Evolutionary conservation across 2,888 invertebrate species (phyloP).

Genomic region (Callimorpha dominula): DNA sequence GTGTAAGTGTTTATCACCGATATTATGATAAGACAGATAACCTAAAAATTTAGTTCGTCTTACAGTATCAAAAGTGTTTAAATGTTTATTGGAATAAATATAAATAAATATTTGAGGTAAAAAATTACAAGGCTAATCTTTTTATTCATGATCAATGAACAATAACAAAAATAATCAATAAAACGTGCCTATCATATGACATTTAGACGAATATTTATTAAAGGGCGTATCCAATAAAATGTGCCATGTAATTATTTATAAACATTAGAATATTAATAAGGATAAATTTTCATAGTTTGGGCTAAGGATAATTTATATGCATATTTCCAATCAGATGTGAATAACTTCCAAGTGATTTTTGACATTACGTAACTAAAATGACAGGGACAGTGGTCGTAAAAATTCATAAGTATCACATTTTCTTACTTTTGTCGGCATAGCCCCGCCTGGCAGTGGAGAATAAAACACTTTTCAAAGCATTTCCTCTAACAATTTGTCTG

Average conservation of each 20-base stretch:
- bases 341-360: conserved; percentile 57
- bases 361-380: conserved; percentile 85
- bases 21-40: conserved; percentile 60
- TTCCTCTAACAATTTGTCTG: conserved; percentile 89
- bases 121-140: conserved; percentile 13
- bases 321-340: conserved; percentile 15
- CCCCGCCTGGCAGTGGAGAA: conserved; percentile 88
- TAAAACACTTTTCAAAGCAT: conserved; percentile 88
- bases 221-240: not conserved
- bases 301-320: not conserved
- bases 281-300: not conserved
- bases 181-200: conserved; percentile 54
- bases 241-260: not conserved
- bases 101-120: not conserved
- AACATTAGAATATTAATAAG: not conserved
- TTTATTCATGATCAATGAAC: conserved; percentile 28
- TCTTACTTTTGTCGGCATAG: conserved; percentile 89
- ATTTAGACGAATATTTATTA: not conserved
- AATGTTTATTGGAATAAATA: not conserved
- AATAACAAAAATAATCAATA: conserved; percentile 55
- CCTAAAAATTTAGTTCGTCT: conserved; percentile 43
- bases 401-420: conserved; percentile 45
- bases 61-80: conserved; percentile 11
- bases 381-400: conserved; percentile 63
- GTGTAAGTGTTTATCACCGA: conserved; percentile 16